Conservation (phyloP, 1,140 invertebrate species). For the Antheraea mylitta region DNA sequence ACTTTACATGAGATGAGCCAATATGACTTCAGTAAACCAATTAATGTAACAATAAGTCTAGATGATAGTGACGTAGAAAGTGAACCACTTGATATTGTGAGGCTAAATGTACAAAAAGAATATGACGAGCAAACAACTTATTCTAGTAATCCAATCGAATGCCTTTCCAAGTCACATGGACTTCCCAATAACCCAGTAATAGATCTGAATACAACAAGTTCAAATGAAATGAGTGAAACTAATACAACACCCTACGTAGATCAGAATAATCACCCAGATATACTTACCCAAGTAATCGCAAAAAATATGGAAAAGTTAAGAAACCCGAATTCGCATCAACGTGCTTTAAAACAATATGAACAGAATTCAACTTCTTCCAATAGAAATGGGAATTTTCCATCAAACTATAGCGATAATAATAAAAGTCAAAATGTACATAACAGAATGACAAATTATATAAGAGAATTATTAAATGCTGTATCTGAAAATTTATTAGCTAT, state of each 20-base stretch:
- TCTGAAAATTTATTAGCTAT: slow-evolving; percentile 18
- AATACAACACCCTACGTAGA: too few species aligned
- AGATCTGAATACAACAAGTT: too few species aligned
- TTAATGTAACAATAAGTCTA: slow-evolving; percentile 14
- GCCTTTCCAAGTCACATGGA: too few species aligned
- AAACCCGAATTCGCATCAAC: background rate
- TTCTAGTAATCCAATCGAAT: too few species aligned
- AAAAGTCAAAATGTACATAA: background rate
- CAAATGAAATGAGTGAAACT: too few species aligned
- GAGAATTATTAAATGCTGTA: slow-evolving; percentile 14
- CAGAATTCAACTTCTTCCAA: too few species aligned
- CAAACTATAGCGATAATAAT: background rate
- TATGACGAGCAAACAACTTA: background rate
- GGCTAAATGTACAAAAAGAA: too few species aligned
- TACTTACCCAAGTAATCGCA: background rate
- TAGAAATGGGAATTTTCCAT: too few species aligned
- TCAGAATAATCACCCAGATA: too few species aligned
- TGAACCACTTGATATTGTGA: too few species aligned
- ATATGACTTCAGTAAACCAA: slow-evolving; percentile 22
- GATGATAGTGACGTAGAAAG: slow-evolving; percentile 17
- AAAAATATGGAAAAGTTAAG: background rate
- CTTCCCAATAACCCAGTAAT: too few species aligned
- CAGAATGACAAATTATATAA: background rate
- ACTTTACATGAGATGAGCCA: slow-evolving; percentile 14
- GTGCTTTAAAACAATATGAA: too few species aligned